Evolutionary conservation across 2,888 invertebrate genomes (phyloP).

Genomic region (Dicyrtoma fusca): DNA sequence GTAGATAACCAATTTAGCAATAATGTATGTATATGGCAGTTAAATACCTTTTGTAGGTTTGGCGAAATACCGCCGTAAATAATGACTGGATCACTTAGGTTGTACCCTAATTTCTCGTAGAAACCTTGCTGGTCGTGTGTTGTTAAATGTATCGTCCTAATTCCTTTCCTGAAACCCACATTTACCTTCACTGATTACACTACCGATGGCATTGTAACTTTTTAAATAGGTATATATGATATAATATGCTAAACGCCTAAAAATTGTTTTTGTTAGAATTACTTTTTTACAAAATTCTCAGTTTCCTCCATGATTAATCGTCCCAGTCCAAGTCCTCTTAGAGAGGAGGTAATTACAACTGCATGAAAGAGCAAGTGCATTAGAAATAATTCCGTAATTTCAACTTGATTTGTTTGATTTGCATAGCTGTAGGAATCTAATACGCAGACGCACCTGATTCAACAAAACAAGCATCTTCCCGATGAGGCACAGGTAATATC

Average conservation of each 20-base stretch:
- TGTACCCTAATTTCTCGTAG: conserved; percentile 58
- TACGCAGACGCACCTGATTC: conserved; percentile 67
- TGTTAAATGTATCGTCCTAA: conserved; percentile 57
- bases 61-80: conserved; percentile 48
- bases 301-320: conserved; percentile 73
- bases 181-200: neutral
- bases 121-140: conserved; percentile 59
- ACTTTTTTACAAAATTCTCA: conserved; percentile 70
- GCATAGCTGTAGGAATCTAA: too few species aligned
- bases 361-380: conserved; percentile 47
- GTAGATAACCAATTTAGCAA: too few species aligned
- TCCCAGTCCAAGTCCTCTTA: conserved; percentile 77
- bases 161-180: conserved; percentile 55
- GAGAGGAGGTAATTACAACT: conserved; percentile 74
- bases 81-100: conserved; percentile 56
- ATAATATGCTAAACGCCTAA: neutral
- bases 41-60: conserved; percentile 26
- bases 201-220: neutral
- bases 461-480: conserved; percentile 73
- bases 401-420: too few species aligned
- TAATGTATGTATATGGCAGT: too few species aligned
- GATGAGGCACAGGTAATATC: conserved; percentile 72
- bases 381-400: too few species aligned
- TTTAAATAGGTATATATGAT: neutral
- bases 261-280: conserved; percentile 58